phyloP scores from a whole-genome alignment of 2,113 vertebrate genomes.

The Notothenia coriiceps region DNA sequence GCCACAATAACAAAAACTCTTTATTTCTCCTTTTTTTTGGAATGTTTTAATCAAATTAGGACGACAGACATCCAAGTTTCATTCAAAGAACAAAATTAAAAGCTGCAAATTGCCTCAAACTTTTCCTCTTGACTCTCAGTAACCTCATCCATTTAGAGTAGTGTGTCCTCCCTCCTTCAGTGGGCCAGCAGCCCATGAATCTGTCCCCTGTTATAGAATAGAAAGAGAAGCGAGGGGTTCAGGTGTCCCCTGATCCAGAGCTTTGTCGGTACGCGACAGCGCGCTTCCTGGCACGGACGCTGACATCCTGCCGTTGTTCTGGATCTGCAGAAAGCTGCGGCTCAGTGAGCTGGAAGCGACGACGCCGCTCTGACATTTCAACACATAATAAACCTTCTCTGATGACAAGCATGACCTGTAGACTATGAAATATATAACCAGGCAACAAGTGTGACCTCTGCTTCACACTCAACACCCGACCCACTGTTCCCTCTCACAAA shows the following conservation, averaged over 20 bases:
- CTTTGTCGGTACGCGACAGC: constrained; percentile 28
- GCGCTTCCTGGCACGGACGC: constrained; percentile 32
- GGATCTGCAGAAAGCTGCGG: constrained; percentile 46
- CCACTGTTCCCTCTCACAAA: not conserved
- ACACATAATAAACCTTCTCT: constrained; percentile 59
- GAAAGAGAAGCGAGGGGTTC: constrained; percentile 19
- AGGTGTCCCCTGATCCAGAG: constrained; percentile 49
- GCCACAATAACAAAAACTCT: no score
- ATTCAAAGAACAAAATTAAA: no score
- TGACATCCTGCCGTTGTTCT: constrained; percentile 54
- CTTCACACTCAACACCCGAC: not conserved
- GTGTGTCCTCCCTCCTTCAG: not conserved
- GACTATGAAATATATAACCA: constrained; percentile 42
- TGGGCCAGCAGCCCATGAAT: constrained; percentile 11
- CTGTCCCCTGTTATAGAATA: constrained; percentile 44
- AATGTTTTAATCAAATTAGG: no score
- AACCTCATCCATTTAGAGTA: not conserved
- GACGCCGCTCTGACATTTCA: constrained; percentile 38
- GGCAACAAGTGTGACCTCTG: constrained; percentile 4
- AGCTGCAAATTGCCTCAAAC: not conserved
- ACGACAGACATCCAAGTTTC: no score
- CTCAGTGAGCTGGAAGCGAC: constrained; percentile 42
- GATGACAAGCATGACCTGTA: constrained; percentile 44
- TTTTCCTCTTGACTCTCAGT: not conserved
- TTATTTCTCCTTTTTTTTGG: no score